These are phyloP conservation scores for Osmoderma eremita DNA, from an alignment of 2,888 invertebrate genomes.

Conservation along the genomic window DNA sequence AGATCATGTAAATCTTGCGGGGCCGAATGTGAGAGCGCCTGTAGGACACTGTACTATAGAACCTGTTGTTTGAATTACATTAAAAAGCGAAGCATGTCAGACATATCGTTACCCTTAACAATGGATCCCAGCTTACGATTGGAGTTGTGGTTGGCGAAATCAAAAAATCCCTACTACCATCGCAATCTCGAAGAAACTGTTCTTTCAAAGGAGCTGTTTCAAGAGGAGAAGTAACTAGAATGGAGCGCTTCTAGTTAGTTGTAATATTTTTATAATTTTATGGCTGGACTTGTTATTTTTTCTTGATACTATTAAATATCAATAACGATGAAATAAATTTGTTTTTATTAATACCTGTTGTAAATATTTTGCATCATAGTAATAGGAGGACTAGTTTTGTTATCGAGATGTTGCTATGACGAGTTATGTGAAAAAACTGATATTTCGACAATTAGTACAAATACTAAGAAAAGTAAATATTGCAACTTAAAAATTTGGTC, in stretches of 20 bases:
- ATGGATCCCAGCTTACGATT: constrained; percentile 59
- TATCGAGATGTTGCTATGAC: no score
- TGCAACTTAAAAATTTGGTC: no score
- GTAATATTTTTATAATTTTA: constrained; percentile 36
- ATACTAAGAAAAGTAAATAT: no score
- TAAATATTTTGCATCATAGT: no score
- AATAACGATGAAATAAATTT: neutral
- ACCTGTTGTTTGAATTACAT: constrained; percentile 80
- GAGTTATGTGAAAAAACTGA: no score
- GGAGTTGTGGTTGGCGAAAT: constrained; percentile 60
- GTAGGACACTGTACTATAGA: constrained; percentile 76
- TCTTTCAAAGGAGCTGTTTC: constrained; percentile 26
- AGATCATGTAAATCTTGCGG: constrained; percentile 74
- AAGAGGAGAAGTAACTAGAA: constrained; percentile 27
- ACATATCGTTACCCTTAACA: constrained; percentile 51
- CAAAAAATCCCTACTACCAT: constrained; percentile 53
- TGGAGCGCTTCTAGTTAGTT: constrained; percentile 4
- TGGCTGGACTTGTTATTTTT: constrained; percentile 35
- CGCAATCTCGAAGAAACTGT: constrained; percentile 40
- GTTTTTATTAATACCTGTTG: no score
- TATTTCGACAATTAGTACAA: no score
- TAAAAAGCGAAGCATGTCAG: constrained; percentile 66
- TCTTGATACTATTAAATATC: constrained; percentile 14
- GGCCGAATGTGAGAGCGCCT: constrained; percentile 73
- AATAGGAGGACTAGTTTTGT: no score